phyloP scores from a whole-genome alignment of 2,888 invertebrate species.

The Drosophila nr. perissopoda region DNA sequence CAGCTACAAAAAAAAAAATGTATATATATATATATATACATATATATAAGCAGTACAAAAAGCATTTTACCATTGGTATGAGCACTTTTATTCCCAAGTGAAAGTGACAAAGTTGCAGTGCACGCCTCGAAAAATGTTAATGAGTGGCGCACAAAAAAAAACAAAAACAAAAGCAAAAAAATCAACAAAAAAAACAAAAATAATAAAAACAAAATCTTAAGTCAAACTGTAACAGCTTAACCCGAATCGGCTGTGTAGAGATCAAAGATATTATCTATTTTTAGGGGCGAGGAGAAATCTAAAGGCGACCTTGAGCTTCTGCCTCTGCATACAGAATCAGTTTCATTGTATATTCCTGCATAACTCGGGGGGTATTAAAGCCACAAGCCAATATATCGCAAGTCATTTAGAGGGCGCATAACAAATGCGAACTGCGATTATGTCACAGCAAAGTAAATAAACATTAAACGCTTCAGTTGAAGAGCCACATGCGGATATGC shows the following conservation, averaged over 20 bases:
- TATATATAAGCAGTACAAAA: slow-evolving; percentile 28
- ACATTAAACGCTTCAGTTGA: slow-evolving; percentile 74
- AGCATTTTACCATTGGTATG: slow-evolving; percentile 63
- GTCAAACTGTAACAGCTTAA: slow-evolving; percentile 67
- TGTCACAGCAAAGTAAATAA: slow-evolving; percentile 69
- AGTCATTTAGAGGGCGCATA: slow-evolving; percentile 55
- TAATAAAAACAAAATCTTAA: slow-evolving; percentile 29
- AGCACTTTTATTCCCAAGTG: slow-evolving; percentile 74
- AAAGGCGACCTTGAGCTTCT: slow-evolving; percentile 60
- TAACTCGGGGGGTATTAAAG: background rate
- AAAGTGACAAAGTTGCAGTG: slow-evolving; percentile 79
- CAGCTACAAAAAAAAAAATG: slow-evolving; percentile 7
- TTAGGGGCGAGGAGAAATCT: slow-evolving; percentile 58
- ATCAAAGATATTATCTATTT: slow-evolving; percentile 54
- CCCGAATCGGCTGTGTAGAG: slow-evolving; percentile 40
- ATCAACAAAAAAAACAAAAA: slow-evolving; percentile 33
- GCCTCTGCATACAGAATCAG: slow-evolving; percentile 30
- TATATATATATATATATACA: background rate
- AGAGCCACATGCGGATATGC: slow-evolving; percentile 50
- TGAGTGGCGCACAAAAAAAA: slow-evolving; percentile 48
- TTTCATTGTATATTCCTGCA: slow-evolving; percentile 14
- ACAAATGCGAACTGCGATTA: slow-evolving; percentile 55
- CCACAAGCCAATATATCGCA: slow-evolving; percentile 35
- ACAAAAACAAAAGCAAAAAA: slow-evolving; percentile 32
- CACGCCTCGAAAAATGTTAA: slow-evolving; percentile 76